These are phyloP conservation scores for Pemphredon lugubris DNA, from an alignment of 2,888 invertebrate species.

Conservation along the genomic window DNA sequence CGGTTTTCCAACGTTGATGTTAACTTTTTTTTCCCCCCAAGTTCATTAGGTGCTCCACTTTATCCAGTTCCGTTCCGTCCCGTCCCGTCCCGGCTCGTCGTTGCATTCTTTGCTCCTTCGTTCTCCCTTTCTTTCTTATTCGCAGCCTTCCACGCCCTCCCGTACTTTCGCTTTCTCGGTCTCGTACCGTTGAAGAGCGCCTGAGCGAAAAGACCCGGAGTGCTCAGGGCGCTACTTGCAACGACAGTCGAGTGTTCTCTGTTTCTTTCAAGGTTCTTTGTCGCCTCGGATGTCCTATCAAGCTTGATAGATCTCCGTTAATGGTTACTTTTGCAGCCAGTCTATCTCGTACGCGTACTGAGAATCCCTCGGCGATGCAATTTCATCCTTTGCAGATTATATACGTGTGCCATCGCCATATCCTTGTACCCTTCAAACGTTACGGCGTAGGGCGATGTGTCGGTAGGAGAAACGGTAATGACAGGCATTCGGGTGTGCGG, in stretches of 20 bases:
- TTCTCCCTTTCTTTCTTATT: slow-evolving; percentile 52
- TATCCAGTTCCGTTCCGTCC: slow-evolving; percentile 26
- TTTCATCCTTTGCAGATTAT: slow-evolving; percentile 1
- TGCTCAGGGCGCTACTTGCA: slow-evolving; percentile 57
- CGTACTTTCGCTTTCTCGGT: slow-evolving; percentile 51
- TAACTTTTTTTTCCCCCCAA: slow-evolving; percentile 68
- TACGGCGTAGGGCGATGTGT: too few relatives aligned
- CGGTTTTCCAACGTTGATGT: slow-evolving; percentile 57
- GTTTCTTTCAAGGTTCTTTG: slow-evolving; percentile 67
- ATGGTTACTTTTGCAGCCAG: slow-evolving; percentile 67
- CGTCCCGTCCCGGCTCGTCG: slow-evolving; percentile 9
- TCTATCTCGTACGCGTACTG: slow-evolving; percentile 21
- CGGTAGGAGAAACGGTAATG: too few relatives aligned
- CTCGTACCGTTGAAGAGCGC: slow-evolving; percentile 41
- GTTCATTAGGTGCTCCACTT: slow-evolving; percentile 71
- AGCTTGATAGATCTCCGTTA: slow-evolving; percentile 69
- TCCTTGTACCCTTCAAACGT: too few relatives aligned
- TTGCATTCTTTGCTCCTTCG: slow-evolving; percentile 30
- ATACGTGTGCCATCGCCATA: too few relatives aligned
- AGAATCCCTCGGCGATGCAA: neutral
- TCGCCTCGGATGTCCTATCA: slow-evolving; percentile 64
- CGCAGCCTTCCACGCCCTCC: slow-evolving; percentile 45
- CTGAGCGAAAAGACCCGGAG: slow-evolving; percentile 52
- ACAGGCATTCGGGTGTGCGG: too few relatives aligned
- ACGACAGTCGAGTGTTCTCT: slow-evolving; percentile 64